Conservation (phyloP, 2,797 vertebrate genomes). For the Champsocephalus esox region DNA sequence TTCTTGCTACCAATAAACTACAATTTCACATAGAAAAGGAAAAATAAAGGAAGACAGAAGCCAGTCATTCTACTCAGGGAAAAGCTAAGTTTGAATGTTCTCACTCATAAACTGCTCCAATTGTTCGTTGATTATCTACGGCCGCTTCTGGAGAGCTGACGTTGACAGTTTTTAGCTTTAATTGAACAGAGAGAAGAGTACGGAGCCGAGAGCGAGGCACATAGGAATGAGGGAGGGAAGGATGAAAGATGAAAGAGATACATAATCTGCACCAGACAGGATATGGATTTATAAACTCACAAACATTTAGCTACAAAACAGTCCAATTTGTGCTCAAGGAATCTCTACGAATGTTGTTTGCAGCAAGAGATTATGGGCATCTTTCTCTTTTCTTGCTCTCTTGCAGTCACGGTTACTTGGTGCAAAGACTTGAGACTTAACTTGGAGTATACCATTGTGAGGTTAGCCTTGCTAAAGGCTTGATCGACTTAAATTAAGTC, state of each 20-base stretch:
- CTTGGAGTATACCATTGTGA: too few species aligned
- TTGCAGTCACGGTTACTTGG: background rate
- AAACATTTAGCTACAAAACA: slow-evolving; percentile 4
- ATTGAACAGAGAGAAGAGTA: slow-evolving; percentile 1
- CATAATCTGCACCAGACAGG: background rate
- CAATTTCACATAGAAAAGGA: slow-evolving; percentile 54
- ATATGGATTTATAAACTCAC: background rate
- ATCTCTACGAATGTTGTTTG: background rate
- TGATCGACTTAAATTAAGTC: too few species aligned
- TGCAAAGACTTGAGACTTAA: background rate
- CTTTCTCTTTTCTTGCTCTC: background rate
- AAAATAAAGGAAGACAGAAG: slow-evolving; percentile 32
- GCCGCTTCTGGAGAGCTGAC: slow-evolving; percentile 24
- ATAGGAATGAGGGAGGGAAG: slow-evolving; percentile 1
- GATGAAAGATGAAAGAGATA: slow-evolving; percentile 7
- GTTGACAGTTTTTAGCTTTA: slow-evolving; percentile 22
- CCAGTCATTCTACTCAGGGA: slow-evolving; percentile 17
- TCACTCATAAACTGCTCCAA: slow-evolving; percentile 48
- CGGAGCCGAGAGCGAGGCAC: background rate
- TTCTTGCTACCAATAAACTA: slow-evolving; percentile 73
- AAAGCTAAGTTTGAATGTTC: slow-evolving; percentile 45
- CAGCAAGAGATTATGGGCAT: background rate
- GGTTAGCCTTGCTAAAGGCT: too few species aligned
- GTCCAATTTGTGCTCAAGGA: background rate
- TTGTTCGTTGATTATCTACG: slow-evolving; percentile 55